phyloP scores from a whole-genome alignment of 2,797 vertebrate species.

The Crenichthys baileyi region DNA sequence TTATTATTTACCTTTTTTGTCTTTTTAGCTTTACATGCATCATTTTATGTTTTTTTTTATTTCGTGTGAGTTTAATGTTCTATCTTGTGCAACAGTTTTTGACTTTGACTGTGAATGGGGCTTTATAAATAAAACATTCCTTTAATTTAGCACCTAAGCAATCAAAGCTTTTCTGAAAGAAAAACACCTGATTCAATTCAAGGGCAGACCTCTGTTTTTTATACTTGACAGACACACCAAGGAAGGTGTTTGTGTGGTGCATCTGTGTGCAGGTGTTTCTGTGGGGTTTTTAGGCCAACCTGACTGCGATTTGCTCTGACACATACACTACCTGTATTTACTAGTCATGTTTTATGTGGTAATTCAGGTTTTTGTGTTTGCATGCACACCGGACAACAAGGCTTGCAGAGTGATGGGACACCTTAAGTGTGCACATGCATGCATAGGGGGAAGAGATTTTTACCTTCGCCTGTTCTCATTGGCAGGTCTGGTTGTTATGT shows the following conservation, averaged over 20 bases:
- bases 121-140: neutral
- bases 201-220: neutral
- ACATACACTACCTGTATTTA: constrained; percentile 32
- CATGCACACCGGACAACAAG: constrained; percentile 20
- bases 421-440: neutral
- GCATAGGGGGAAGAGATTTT: constrained; percentile 4
- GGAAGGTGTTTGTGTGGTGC: constrained; percentile 36
- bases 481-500: constrained; percentile 21
- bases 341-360: constrained; percentile 34
- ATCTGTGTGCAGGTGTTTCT: constrained; percentile 57
- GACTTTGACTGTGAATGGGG: neutral
- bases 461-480: constrained; percentile 3
- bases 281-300: constrained; percentile 16
- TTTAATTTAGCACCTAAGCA: neutral
- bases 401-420: constrained; percentile 21
- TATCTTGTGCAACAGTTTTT: neutral
- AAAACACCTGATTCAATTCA: neutral
- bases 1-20: too few relatives aligned
- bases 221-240: neutral
- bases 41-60: too few relatives aligned
- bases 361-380: constrained; percentile 43
- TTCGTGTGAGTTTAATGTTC: neutral
- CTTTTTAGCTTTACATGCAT: too few relatives aligned
- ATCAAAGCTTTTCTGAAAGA: neutral
- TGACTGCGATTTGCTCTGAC: constrained; percentile 46